phyloP scores from a whole-genome alignment of 2,888 invertebrate species.

The Neuroscelio doddi region DNA sequence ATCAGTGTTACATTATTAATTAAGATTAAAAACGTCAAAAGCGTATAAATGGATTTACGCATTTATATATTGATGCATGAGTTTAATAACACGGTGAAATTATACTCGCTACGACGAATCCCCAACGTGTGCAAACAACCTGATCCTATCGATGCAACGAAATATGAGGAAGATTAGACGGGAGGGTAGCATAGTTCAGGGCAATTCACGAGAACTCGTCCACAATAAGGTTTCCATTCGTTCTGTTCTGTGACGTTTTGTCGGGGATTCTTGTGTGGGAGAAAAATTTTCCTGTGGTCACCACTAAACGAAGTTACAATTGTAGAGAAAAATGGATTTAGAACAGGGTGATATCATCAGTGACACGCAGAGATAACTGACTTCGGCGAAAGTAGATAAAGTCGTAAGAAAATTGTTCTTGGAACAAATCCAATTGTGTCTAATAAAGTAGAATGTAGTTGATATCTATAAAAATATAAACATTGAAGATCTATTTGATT shows the following conservation, averaged over 20 bases:
- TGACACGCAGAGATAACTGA: too few relatives aligned
- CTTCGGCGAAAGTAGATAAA: not conserved
- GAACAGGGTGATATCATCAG: too few relatives aligned
- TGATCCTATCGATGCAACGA: conserved; percentile 48
- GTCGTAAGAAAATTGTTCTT: not conserved
- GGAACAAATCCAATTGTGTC: conserved; percentile 5
- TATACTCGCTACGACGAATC: conserved; percentile 44
- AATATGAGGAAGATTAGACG: conserved; percentile 48
- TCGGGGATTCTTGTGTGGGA: conserved; percentile 19
- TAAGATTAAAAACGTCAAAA: too few relatives aligned
- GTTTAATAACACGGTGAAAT: conserved; percentile 47
- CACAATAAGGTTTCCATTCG: conserved; percentile 48
- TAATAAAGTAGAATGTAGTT: too few relatives aligned
- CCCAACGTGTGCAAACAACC: conserved; percentile 48
- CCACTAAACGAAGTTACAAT: conserved; percentile 7
- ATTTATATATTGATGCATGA: conserved; percentile 17
- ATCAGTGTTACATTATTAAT: too few relatives aligned
- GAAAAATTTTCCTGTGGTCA: conserved; percentile 9
- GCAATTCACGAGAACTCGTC: conserved; percentile 46
- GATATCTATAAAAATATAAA: too few relatives aligned
- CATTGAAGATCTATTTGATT: too few relatives aligned
- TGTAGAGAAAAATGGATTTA: not conserved
- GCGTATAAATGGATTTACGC: too few relatives aligned
- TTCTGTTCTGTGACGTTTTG: conserved; percentile 38
- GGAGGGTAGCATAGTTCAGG: conserved; percentile 39